Base-by-base conservation (phyloP, 2,888 invertebrate genomes). In the Syrista parreyssii region DNA sequence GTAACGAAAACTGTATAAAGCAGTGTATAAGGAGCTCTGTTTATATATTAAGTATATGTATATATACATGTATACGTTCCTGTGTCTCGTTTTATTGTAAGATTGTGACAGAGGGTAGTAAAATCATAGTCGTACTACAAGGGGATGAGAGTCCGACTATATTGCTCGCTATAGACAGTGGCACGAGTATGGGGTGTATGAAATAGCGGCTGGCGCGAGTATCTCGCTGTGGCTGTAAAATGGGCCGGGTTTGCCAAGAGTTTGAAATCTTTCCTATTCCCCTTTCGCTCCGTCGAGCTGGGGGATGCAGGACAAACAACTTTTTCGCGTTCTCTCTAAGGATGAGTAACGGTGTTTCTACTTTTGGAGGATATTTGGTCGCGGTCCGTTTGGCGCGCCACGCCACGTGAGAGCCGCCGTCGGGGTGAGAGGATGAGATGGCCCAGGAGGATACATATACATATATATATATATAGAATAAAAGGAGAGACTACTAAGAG, bases 251-350 rank as follows among this genome's bases (percentile, higher is more conserved):
- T 87, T 89, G 89, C 90, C 89, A 89, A 89, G 85, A 89, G 86
- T 87, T 87, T 80, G 84, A 86, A 87, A 88, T 87, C 87, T 87
- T 84, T 79, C 71, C 74, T 77, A 74, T 77, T 23, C 81, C 82
- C 82, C 83, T 84, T 83, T 78, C 78, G 78, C 80, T 78, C 75
- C 77, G 79, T 79, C 85, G 82, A 84, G 83, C 84, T 84, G 82
- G 81, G 82, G 86, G 86, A 86, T 86, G 86, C 88, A 87, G 88
- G 89, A 88, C 89, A 89, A 90, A 89, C 90, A 89, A 90, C 89
- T 90, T 89, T 87, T 88, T 89, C 87, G 86, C 87, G 85, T 86
- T 86, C 86, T 83, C 84, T 83, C 83, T 82, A 85, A 86, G 84
- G 83, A 88, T 88, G 87, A 87, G 81, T 88, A 86, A 88, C 87